Evolutionary conservation across 2,113 vertebrate species (phyloP).

Genomic region (Tretioscincus oriximinensis): DNA sequence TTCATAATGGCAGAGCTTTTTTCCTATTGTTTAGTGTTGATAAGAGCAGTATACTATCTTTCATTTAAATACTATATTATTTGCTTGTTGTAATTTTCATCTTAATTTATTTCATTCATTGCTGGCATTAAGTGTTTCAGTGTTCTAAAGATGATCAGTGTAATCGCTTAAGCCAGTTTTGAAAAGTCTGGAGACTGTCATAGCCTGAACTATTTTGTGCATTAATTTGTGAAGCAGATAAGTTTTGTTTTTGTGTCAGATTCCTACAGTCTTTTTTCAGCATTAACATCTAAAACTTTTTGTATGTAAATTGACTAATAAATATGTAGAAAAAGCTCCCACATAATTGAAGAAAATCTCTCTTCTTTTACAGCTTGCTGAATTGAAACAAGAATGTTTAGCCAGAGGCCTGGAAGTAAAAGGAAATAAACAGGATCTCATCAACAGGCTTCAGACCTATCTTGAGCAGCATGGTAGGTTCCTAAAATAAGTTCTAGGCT

Average conservation of each 20-base stretch:
- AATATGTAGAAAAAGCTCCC: background rate
- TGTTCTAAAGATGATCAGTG: too few species aligned
- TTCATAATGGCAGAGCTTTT: too few species aligned
- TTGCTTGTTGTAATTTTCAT: too few species aligned
- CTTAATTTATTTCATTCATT: too few species aligned
- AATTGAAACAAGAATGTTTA: slow-evolving; percentile 90
- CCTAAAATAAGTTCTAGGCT: background rate
- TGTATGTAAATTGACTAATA: background rate
- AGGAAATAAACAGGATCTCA: slow-evolving; percentile 91
- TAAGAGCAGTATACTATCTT: too few species aligned
- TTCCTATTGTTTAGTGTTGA: background rate
- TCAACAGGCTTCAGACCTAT: slow-evolving; percentile 85
- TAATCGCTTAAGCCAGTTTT: too few species aligned
- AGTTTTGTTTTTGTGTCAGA: background rate
- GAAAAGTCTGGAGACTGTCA: too few species aligned
- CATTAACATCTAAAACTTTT: background rate
- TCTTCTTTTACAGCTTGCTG: slow-evolving; percentile 76
- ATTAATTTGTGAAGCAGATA: background rate
- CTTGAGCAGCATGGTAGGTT: slow-evolving; percentile 88
- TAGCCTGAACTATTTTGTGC: background rate
- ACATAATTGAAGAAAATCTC: slow-evolving; percentile 30
- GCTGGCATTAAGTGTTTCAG: too few species aligned
- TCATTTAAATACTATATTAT: too few species aligned
- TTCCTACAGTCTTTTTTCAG: background rate
- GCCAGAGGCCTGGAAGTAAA: slow-evolving; percentile 87